Conservation (phyloP, 2,888 invertebrate genomes). For the Bombylius discolor region DNA sequence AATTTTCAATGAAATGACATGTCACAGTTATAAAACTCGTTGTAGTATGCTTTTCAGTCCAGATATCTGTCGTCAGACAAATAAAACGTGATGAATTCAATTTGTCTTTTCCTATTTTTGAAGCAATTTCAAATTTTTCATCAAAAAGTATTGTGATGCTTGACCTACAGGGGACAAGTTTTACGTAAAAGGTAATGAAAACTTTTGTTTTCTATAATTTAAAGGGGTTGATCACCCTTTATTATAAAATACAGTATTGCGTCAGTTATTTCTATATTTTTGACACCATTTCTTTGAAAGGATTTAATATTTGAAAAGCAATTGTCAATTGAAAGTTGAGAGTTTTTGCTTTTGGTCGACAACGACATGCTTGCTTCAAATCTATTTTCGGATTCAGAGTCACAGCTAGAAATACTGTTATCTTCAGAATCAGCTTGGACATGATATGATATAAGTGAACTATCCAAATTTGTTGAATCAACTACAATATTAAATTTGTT, state of each 20-base stretch:
- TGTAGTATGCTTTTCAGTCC: constrained; percentile 13
- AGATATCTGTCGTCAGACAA: constrained; percentile 13
- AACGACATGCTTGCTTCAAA: too few relatives aligned
- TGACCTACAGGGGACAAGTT: neutral
- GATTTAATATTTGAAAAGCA: too few relatives aligned
- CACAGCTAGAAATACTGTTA: too few relatives aligned
- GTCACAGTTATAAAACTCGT: constrained; percentile 13
- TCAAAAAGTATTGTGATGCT: neutral
- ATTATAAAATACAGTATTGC: neutral
- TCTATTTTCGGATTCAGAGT: too few relatives aligned
- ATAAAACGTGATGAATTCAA: neutral
- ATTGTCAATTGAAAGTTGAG: too few relatives aligned
- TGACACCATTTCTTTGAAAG: too few relatives aligned
- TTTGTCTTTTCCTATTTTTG: neutral
- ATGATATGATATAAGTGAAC: too few relatives aligned
- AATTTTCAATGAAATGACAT: constrained; percentile 9
- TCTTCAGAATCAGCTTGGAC: too few relatives aligned
- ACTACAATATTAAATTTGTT: too few relatives aligned
- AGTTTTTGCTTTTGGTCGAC: too few relatives aligned
- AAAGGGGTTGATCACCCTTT: neutral
- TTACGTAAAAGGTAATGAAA: neutral
- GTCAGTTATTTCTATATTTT: too few relatives aligned
- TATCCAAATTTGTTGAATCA: too few relatives aligned
- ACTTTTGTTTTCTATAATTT: neutral
- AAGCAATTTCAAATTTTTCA: neutral